phyloP scores from a whole-genome alignment of 1,140 invertebrate genomes.

The Druon quercuslanigerum region DNA sequence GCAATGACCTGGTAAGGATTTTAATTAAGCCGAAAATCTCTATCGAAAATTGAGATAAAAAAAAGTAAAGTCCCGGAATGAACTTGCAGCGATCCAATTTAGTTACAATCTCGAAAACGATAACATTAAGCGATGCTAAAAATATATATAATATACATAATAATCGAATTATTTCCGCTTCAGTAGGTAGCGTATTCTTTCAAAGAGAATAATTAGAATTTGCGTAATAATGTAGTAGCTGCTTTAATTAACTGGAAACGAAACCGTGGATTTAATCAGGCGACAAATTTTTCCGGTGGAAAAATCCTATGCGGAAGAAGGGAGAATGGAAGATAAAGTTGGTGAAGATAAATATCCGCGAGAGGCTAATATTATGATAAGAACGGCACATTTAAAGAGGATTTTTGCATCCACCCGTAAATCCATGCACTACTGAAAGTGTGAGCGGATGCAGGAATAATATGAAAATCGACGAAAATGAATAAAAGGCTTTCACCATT shows the following conservation, averaged over 20 bases:
- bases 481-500: constrained; percentile 13
- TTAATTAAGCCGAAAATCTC: constrained; percentile 20
- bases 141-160: not conserved
- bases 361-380: constrained; percentile 26
- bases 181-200: not conserved
- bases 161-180: constrained; percentile 5
- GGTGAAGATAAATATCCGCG: constrained; percentile 1
- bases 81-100: not conserved
- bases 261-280: constrained; percentile 23
- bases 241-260: constrained; percentile 26
- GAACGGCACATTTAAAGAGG: constrained; percentile 13
- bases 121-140: not conserved
- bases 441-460: constrained; percentile 5
- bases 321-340: not conserved
- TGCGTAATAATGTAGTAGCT: not conserved
- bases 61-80: not conserved
- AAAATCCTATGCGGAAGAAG: not conserved
- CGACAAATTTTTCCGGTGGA: not conserved
- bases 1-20: constrained; percentile 11
- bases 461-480: constrained; percentile 26
- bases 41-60: constrained; percentile 11
- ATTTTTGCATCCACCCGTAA: constrained; percentile 10
- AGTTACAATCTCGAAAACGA: not conserved
- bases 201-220: constrained; percentile 23
- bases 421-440: constrained; percentile 18